Conservation (phyloP, 2,888 invertebrate genomes). For the Calliopum simillimum region DNA sequence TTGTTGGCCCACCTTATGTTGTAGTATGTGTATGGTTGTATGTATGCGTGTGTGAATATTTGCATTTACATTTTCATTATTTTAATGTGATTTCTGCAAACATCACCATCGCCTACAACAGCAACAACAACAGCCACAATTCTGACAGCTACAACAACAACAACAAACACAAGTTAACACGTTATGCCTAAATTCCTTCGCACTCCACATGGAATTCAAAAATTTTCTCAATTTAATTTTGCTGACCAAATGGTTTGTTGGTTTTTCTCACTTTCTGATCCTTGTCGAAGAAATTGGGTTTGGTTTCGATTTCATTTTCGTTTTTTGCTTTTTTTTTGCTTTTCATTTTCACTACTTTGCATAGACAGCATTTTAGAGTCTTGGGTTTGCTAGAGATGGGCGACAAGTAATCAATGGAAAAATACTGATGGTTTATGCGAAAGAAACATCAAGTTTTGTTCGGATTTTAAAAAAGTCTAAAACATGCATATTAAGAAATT, state of each 20-base stretch:
- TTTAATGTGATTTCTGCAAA: slow-evolving; percentile 30
- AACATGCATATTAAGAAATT: no score
- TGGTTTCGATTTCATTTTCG: slow-evolving; percentile 14
- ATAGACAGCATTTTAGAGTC: neutral
- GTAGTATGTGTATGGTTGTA: neutral
- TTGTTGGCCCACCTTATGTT: no score
- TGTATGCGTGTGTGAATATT: neutral
- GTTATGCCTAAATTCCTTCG: neutral
- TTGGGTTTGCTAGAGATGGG: neutral
- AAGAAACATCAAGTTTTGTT: no score
- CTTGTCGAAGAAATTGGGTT: neutral
- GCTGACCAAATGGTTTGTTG: slow-evolving; percentile 20
- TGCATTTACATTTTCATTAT: slow-evolving; percentile 7
- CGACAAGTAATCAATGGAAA: no score
- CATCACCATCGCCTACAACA: neutral
- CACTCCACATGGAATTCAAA: slow-evolving; percentile 1
- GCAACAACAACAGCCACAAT: neutral
- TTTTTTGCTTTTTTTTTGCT: no score
- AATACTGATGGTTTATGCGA: no score
- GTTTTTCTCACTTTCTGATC: neutral
- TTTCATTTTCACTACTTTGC: no score
- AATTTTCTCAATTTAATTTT: slow-evolving; percentile 25
- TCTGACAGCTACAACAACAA: neutral
- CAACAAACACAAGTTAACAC: neutral
- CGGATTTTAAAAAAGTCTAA: no score